Conservation (phyloP, 2,113 vertebrate genomes). For the Onychostoma macrolepis region DNA sequence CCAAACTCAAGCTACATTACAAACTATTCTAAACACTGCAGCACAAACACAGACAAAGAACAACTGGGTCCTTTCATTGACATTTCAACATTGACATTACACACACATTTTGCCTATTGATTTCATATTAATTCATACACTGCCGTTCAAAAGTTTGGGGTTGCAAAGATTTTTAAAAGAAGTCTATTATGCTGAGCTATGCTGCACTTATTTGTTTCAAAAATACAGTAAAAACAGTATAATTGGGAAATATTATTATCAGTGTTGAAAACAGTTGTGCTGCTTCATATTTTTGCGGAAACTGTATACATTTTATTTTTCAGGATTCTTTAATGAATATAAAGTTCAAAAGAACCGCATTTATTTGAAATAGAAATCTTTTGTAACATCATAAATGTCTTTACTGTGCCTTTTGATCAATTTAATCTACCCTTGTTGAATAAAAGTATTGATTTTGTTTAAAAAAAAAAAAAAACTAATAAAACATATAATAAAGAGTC, state of each 20-base stretch:
- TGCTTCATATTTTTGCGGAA: background rate
- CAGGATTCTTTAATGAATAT: background rate
- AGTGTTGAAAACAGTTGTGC: background rate
- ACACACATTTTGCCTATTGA: background rate
- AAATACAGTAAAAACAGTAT: background rate
- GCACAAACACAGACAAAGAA: background rate
- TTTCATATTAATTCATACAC: background rate
- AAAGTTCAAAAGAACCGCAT: background rate
- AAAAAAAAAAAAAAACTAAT: no score
- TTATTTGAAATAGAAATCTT: background rate
- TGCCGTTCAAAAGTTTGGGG: background rate
- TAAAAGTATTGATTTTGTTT: background rate
- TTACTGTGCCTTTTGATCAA: background rate
- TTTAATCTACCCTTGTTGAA: background rate
- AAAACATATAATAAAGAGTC: no score
- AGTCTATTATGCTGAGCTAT: background rate
- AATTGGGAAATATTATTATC: background rate
- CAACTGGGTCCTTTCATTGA: background rate
- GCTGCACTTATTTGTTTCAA: background rate
- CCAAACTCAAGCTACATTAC: background rate
- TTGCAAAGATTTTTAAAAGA: background rate
- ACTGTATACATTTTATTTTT: no score
- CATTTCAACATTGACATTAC: background rate
- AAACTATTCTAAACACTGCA: constrained; percentile 5
- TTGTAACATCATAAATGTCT: background rate